phyloP scores from a whole-genome alignment of 2,113 vertebrate species.

The Carassius auratus region DNA sequence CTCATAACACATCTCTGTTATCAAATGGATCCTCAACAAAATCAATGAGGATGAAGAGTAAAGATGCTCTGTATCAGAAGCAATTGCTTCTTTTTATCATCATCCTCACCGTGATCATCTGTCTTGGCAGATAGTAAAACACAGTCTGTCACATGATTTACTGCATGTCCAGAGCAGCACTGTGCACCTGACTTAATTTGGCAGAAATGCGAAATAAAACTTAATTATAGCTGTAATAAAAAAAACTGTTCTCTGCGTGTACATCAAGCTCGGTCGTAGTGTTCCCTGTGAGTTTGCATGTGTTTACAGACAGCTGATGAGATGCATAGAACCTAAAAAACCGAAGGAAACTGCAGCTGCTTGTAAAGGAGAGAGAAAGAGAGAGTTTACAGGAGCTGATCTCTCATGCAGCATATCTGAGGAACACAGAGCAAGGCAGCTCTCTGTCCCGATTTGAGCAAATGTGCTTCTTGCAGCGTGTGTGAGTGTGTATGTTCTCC shows the following conservation, averaged over 20 bases:
- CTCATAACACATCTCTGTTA: background rate
- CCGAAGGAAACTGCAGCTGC: conserved; percentile 65
- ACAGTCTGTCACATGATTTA: conserved; percentile 77
- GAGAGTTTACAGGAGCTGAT: conserved; percentile 73
- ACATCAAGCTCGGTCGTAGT: conserved; percentile 29
- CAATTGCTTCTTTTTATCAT: conserved; percentile 33
- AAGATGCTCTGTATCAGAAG: conserved; percentile 28
- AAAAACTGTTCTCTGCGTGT: conserved; percentile 61
- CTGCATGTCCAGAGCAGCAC: conserved; percentile 74
- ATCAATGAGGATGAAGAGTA: conserved; percentile 66
- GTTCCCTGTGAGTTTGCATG: conserved; percentile 33
- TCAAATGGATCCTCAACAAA: background rate
- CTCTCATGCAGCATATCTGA: conserved; percentile 88
- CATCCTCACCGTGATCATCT: conserved; percentile 9
- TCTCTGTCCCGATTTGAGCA: conserved; percentile 44
- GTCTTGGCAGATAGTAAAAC: conserved; percentile 68
- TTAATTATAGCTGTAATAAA: conserved; percentile 67
- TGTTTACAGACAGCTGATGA: conserved; percentile 77
- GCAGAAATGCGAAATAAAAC: conserved; percentile 82
- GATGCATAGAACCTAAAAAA: conserved; percentile 85
- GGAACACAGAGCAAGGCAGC: conserved; percentile 72
- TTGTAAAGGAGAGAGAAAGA: conserved; percentile 58
- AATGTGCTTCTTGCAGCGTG: conserved; percentile 55
- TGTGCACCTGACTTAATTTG: conserved; percentile 80
- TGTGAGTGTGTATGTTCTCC: conserved; percentile 56